Evolutionary conservation across 2,888 invertebrate genomes (phyloP), one percentile per base, ranked within the genome.

Genomic region (Gonocerus acuteangulatus): DNA sequence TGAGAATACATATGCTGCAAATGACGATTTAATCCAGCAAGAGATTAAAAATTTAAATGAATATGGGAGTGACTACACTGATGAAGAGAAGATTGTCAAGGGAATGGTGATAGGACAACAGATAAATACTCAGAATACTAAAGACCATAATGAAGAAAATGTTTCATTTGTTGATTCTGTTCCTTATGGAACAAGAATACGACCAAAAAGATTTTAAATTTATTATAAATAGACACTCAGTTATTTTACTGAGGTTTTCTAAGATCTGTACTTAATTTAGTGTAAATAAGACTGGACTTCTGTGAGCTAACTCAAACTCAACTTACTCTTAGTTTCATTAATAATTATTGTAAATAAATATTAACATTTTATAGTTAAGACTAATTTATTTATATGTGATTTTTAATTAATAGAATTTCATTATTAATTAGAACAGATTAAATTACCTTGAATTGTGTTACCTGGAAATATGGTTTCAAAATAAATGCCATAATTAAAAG

Each of bases 1-100:
- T 61, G 60, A 67, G 67, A 76, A 79, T 67, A 80, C 82, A 70
- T 82, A 79, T 67, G 80, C 75, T 1, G 72, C 75, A 11, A 74
- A 75, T 62, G 71, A 73, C 15, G 52, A 59, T 23, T 32, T 56
- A 2, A 56, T 64, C n/a, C 59, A 64, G 19, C 48, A 49, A 18
- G 44, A 65, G 15, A 59, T 52, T 22, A 59, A 64, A 54, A 32
- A 32, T 13, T 70, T 44, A 69, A 70, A 58, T 65, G 65, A 56
- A 66, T 54, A 22, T 54, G 19, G 67, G 48, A 65, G 62, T 19
- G 67, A 69, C 34, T 64, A 67, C 23, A 54, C 67, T 32, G 69
- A 69, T 11, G 68, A 68, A 48, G 66, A 67, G 44, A 60, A 64
- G 19, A 47, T 54, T 15, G 59, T 52, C 6, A 49, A 54, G 34